phyloP scores from a whole-genome alignment of 1,140 invertebrate genomes.

The Agrilus planipennis region DNA sequence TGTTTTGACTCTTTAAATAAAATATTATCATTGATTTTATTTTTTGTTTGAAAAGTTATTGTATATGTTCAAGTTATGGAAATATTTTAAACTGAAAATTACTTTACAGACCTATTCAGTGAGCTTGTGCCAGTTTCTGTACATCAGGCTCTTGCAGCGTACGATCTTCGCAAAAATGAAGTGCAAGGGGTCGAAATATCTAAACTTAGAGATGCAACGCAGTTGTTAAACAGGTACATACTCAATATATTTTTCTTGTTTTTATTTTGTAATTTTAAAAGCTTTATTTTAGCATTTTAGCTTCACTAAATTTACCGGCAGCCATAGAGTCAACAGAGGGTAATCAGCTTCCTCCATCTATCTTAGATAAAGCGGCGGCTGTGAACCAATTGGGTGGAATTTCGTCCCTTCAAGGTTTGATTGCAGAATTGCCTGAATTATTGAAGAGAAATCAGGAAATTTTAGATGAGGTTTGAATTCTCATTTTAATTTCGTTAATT shows the following conservation, averaged over 20 bases:
- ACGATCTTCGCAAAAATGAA: constrained; percentile 72
- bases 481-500: too few species aligned
- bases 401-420: constrained; percentile 42
- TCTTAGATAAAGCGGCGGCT: constrained; percentile 72
- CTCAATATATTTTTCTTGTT: constrained; percentile 1
- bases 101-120: constrained; percentile 68
- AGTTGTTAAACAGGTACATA: constrained; percentile 72
- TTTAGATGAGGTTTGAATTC: constrained; percentile 76
- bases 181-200: constrained; percentile 64
- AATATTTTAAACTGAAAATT: background rate
- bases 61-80: background rate
- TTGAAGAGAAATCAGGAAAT: constrained; percentile 91
- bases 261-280: constrained; percentile 7
- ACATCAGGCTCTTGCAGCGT: constrained; percentile 78
- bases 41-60: too few species aligned
- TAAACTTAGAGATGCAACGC: constrained; percentile 78
- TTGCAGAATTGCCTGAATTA: constrained; percentile 78
- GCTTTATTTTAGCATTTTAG: constrained; percentile 54
- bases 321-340: constrained; percentile 82
- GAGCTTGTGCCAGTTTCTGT: constrained; percentile 78
- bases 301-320: constrained; percentile 92
- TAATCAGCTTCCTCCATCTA: constrained; percentile 72
- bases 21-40: too few species aligned
- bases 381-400: constrained; percentile 61
- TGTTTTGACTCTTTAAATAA: too few species aligned